Evolutionary conservation across 2,113 vertebrate species (phyloP), one percentile per base, ranked within the genome.

Genomic region (Odontesthes bonariensis): DNA sequence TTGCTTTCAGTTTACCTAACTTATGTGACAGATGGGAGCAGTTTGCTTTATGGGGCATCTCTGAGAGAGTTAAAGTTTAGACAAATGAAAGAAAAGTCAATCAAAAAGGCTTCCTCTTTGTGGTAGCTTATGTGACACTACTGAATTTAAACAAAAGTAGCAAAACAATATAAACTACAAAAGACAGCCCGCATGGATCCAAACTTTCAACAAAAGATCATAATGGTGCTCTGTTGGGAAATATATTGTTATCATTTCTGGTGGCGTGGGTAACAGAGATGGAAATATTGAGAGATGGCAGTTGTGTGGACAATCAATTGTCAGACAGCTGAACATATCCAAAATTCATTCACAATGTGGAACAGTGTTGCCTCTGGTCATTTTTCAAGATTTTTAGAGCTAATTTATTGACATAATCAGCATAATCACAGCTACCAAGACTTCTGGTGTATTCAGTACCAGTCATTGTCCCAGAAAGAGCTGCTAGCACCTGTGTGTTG

Each of bases 21-120:
- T 73, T 71, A 62, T 59, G 69, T 81, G 83, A 82, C 75, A 87
- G 20, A 88, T 88, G 73, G 79, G 63, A 63, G 68, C 77, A 73
- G 78, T 77, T 74, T 89, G 64, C 77, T 19, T 31, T 76, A 51
- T 40, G 35, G 35, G 1, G 42, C 70, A 77, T 59, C 0, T 35
- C 8, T 17, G 19, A 53, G 51, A 51, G 46, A 0, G 1, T 68
- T 19, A 79, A 78, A 59, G 64, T 85, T 77, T 74, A 69, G 51
- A 82, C 46, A 33, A 75, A 73, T 79, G 33, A 83, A 75, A 79
- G 63, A 8, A 67, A 76, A 83, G 17, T 38, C 51, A 66, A 69
- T 75, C 56, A 73, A 52, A 83, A 77, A 53, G 8, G 4, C 31
- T 31, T 80, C 19, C 35, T 62, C 42, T 71, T 58, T 32, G 56